Conservation (phyloP, 2,797 vertebrate genomes). For the Falco naumanni region DNA sequence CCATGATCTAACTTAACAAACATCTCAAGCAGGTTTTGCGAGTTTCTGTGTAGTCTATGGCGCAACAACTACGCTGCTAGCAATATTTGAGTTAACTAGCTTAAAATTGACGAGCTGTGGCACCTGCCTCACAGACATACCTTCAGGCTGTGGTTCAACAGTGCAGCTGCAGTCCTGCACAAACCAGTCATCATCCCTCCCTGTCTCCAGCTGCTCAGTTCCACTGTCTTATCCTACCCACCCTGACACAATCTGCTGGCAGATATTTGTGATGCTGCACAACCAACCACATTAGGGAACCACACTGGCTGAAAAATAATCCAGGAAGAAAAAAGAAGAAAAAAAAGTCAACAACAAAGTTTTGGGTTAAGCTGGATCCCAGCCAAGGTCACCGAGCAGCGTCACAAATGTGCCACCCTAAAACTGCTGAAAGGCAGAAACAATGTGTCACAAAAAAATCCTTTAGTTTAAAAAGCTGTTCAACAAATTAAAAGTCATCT, state of each 20-base stretch:
- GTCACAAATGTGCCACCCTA: neutral
- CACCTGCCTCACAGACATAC: neutral
- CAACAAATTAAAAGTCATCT: neutral
- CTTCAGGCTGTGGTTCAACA: constrained; percentile 25
- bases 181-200: neutral
- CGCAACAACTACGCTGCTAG: neutral
- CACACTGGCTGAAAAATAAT: neutral
- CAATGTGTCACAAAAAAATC: neutral
- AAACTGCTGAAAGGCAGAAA: neutral
- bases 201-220: neutral
- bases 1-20: neutral
- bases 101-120: neutral
- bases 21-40: constrained; percentile 34
- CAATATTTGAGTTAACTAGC: neutral
- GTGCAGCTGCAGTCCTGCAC: neutral
- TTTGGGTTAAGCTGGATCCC: neutral
- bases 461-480: neutral
- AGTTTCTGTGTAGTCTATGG: neutral
- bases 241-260: fast-evolving
- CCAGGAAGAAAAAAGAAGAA: neutral
- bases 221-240: neutral
- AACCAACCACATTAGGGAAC: neutral
- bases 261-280: neutral
- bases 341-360: neutral
- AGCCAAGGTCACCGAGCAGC: neutral